These are phyloP conservation scores for Prolemur simus DNA, from an alignment of 2,113 vertebrate genomes.

Conservation along the genomic window DNA sequence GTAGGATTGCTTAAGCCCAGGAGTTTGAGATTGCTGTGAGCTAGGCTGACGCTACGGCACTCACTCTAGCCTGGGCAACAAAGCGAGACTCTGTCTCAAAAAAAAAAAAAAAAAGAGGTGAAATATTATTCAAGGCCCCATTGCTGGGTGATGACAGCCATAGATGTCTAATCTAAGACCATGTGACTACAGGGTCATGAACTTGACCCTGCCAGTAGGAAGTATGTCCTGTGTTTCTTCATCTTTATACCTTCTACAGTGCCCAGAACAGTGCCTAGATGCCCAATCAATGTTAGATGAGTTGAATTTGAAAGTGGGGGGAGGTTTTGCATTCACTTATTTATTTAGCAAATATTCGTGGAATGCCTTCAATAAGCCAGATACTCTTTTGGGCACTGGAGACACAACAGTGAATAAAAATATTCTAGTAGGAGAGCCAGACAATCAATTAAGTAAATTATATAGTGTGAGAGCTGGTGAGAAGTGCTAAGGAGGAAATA, in stretches of 20 bases:
- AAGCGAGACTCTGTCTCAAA: too few relatives aligned
- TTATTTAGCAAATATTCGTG: constrained; percentile 12
- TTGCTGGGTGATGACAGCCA: background rate
- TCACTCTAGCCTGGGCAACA: too few relatives aligned
- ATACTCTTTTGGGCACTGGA: background rate
- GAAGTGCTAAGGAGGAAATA: background rate
- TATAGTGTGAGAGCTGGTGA: background rate
- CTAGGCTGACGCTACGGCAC: too few relatives aligned
- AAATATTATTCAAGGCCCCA: background rate
- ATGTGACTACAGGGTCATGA: background rate
- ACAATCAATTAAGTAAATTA: constrained; percentile 35
- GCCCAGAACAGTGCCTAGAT: background rate
- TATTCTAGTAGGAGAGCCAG: background rate
- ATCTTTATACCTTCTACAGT: background rate
- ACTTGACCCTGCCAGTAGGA: background rate
- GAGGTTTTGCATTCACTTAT: background rate
- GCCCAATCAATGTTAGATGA: background rate
- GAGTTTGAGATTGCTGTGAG: too few relatives aligned
- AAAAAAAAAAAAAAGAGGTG: too few relatives aligned
- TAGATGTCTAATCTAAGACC: background rate
- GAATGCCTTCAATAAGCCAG: background rate
- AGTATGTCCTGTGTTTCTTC: background rate
- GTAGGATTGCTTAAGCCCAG: too few relatives aligned
- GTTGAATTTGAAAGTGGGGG: background rate
- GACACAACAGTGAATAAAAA: constrained; percentile 21